Percentiles rank a stretch among this genome's conserved stretches.
Evolutionary conservation across 2,113 vertebrate genomes (phyloP).

Genomic region (Gasterosteus aculeatus): DNA sequence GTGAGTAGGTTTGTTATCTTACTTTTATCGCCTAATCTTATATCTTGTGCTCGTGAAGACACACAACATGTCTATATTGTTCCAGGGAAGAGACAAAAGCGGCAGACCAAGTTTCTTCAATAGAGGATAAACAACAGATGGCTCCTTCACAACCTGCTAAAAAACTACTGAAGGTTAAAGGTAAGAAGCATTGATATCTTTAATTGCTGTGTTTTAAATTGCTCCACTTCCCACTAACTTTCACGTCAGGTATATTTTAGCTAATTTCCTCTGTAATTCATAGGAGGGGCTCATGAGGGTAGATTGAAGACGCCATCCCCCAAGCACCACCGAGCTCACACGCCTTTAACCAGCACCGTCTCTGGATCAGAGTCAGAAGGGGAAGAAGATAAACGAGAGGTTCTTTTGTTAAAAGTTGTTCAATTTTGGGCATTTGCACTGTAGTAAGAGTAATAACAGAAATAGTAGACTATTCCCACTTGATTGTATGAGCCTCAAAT

Average conservation of each 20-base stretch:
- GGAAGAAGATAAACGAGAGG: slow-evolving; percentile 76
- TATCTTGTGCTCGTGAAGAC: not conserved
- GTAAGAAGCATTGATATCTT: slow-evolving; percentile 69
- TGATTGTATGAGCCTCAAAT: not conserved
- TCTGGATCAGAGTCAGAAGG: slow-evolving; percentile 81
- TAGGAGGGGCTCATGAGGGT: slow-evolving; percentile 60
- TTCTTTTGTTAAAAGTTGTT: slow-evolving; percentile 20
- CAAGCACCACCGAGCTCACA: slow-evolving; percentile 72
- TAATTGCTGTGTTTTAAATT: not conserved
- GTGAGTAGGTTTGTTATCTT: slow-evolving; percentile 56
- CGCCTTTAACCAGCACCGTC: slow-evolving; percentile 62
- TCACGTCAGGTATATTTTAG: not conserved
- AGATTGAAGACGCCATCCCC: slow-evolving; percentile 73
- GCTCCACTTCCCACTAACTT: not conserved
- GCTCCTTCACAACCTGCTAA: slow-evolving; percentile 80
- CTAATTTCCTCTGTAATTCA: slow-evolving; percentile 1
- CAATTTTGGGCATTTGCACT: not conserved
- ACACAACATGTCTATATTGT: not conserved
- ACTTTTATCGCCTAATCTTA: not conserved
- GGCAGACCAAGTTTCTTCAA: slow-evolving; percentile 82
- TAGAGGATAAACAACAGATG: slow-evolving; percentile 82
- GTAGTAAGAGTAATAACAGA: not conserved
- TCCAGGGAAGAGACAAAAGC: slow-evolving; percentile 81
- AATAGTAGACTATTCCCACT: not conserved
- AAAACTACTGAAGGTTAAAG: slow-evolving; percentile 89